Percentiles rank a stretch among this genome's conserved stretches.
phyloP scores from a whole-genome alignment of 2,113 vertebrate genomes.

The Mustelus asterias region DNA sequence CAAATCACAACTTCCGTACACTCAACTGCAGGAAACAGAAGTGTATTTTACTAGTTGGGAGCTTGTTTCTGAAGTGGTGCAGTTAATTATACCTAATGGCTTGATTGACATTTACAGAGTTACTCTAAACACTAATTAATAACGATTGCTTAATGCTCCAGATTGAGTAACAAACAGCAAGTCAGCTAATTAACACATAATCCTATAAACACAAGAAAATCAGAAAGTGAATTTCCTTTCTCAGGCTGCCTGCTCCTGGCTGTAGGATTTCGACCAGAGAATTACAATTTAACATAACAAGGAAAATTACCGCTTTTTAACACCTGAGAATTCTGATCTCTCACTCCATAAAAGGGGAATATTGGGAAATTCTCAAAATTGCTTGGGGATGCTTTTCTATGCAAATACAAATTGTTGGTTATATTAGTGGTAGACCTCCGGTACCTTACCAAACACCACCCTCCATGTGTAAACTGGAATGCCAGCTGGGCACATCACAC shows the following conservation, averaged over 20 bases:
- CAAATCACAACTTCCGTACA: background rate
- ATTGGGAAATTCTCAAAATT: background rate
- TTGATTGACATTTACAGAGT: slow-evolving; percentile 32
- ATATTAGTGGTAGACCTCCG: background rate
- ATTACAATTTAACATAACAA: background rate
- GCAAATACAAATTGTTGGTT: background rate
- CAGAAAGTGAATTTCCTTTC: background rate
- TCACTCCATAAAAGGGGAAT: background rate
- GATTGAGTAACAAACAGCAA: slow-evolving; percentile 9
- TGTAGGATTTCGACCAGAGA: background rate
- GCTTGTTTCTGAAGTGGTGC: slow-evolving; percentile 9
- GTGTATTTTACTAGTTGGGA: background rate
- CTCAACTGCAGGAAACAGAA: background rate
- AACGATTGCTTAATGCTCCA: slow-evolving; percentile 6
- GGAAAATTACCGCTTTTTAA: background rate
- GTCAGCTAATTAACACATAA: slow-evolving; percentile 18
- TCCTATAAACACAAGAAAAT: background rate
- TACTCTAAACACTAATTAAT: slow-evolving; percentile 25
- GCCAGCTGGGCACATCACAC: background rate
- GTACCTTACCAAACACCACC: background rate
- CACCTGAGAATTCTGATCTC: background rate
- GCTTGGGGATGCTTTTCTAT: background rate
- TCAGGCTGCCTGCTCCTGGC: background rate
- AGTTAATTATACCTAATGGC: slow-evolving; percentile 15
- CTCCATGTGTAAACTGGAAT: background rate